Percentiles rank a stretch among this genome's conserved stretches.
These are phyloP conservation scores for Synchiropus splendidus DNA, from an alignment of 2,113 vertebrate species.

Conservation along the genomic window DNA sequence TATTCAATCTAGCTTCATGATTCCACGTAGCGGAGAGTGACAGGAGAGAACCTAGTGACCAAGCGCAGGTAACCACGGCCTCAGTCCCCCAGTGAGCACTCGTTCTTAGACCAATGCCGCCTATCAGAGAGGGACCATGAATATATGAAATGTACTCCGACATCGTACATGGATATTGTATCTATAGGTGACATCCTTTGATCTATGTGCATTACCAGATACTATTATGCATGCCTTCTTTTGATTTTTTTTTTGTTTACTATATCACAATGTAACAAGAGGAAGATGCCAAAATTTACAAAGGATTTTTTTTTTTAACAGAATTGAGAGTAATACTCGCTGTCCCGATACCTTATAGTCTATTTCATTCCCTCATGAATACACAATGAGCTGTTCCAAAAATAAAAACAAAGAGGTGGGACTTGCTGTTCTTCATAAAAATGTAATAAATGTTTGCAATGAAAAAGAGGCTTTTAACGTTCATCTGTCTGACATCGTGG, in stretches of 20 bases:
- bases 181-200: no score
- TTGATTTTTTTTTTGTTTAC: conserved; percentile 38
- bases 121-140: conserved; percentile 47
- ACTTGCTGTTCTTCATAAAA: conserved; percentile 57
- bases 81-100: no score
- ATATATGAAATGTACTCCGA: conserved; percentile 61
- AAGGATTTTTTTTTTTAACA: conserved; percentile 15
- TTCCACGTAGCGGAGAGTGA: no score
- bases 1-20: neutral
- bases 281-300: conserved; percentile 54
- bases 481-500: no score
- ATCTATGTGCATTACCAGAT: conserved; percentile 57
- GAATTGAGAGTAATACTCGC: conserved; percentile 45
- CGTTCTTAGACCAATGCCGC: no score
- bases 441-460: conserved; percentile 75
- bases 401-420: conserved; percentile 24
- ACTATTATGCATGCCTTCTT: conserved; percentile 70
- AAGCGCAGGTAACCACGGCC: no score
- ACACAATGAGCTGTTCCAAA: conserved; percentile 53
- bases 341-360: conserved; percentile 51
- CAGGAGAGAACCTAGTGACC: no score
- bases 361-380: conserved; percentile 46
- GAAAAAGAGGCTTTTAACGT: conserved; percentile 56
- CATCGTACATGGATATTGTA: conserved; percentile 59
- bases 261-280: conserved; percentile 25